Base-by-base conservation (phyloP, 2,797 vertebrate genomes). In the Acipenser transmontanus region DNA sequence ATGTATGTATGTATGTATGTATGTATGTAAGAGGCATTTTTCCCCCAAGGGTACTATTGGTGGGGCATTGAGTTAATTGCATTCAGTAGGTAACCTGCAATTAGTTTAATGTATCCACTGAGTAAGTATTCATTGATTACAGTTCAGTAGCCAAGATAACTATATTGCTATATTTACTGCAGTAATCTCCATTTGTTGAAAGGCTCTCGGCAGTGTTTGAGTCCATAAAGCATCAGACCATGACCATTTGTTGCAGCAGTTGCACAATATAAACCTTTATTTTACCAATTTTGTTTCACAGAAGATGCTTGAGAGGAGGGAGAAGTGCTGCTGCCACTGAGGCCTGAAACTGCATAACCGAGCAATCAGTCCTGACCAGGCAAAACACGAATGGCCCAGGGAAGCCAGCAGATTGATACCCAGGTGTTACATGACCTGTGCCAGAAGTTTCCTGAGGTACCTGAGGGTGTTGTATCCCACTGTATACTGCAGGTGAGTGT, bases 371-470 rank as follows among this genome's bases (percentile, higher is more conserved):
- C 89, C 87, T 88, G 85, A 93, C 84, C 86, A 88, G 95, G 94
- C 89, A 92, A 84, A 85, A 95, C 87, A 97, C 97, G 97, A 99
- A 99, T 99, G 97, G 97, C 96, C 93, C 96, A 98, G 92, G 95
- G 93, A 98, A 98, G 91, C 91, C 94, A 97, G 81, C 94, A 94
- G 89, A 97, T 98, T 95, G 93, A 99, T 90, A 94, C 91, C 93
- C 94, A 95, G 94, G 94, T 99, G 98, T 96, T 99, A 88, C 94
- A 95, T 88, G 94, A 98, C 92, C 96, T 99, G 93, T 92, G 93
- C 78, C 95, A 98, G 85, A 98, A 96, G 91, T 99, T 98, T 85
- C 97, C 97, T 78, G 95, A 98, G 89, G 95, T 99, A 77, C 97
- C 97, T 74, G 96, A 96, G 89, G 92, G 92, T 83, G 93, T 99